These are phyloP conservation scores for Macrosoma leucophasiata DNA, from an alignment of 2,888 invertebrate genomes.

Conservation along the genomic window DNA sequence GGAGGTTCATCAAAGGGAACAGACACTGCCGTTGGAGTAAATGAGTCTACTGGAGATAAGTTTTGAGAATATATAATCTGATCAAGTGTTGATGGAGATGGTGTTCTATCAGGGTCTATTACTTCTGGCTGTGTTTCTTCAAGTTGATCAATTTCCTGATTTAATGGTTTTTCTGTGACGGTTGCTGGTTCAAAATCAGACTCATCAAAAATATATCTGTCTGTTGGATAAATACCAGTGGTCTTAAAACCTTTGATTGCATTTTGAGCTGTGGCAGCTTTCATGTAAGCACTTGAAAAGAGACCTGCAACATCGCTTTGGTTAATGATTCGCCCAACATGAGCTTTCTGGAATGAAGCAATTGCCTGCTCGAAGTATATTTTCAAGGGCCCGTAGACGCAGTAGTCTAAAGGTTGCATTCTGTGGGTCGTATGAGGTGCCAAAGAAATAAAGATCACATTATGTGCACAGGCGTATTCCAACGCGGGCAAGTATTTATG, in stretches of 20 bases:
- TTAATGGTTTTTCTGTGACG: no score
- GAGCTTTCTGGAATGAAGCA: conserved; percentile 18
- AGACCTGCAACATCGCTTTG: conserved; percentile 22
- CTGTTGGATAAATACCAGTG: conserved; percentile 23
- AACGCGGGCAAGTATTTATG: conserved; percentile 29
- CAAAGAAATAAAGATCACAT: conserved; percentile 27
- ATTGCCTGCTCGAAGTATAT: conserved; percentile 22
- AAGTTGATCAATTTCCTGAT: no score
- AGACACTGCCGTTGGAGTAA: no score
- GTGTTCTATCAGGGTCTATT: no score
- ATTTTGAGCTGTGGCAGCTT: conserved; percentile 24
- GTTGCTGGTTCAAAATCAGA: no score
- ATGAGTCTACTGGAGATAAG: no score
- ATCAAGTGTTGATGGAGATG: no score
- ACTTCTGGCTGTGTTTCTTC: no score
- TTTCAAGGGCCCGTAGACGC: conserved; percentile 21
- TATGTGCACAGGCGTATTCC: conserved; percentile 26
- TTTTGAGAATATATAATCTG: no score
- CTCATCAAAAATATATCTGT: conserved; percentile 23
- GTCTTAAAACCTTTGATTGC: conserved; percentile 23
- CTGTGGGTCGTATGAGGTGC: conserved; percentile 20
- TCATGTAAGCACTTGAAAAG: conserved; percentile 20
- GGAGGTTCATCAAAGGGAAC: no score
- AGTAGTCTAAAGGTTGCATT: conserved; percentile 20
- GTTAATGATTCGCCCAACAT: conserved; percentile 21